Evolutionary conservation across 2,888 invertebrate genomes (phyloP), one percentile per base, ranked within the genome.

Genomic region (Ectemnius lituratus): DNA sequence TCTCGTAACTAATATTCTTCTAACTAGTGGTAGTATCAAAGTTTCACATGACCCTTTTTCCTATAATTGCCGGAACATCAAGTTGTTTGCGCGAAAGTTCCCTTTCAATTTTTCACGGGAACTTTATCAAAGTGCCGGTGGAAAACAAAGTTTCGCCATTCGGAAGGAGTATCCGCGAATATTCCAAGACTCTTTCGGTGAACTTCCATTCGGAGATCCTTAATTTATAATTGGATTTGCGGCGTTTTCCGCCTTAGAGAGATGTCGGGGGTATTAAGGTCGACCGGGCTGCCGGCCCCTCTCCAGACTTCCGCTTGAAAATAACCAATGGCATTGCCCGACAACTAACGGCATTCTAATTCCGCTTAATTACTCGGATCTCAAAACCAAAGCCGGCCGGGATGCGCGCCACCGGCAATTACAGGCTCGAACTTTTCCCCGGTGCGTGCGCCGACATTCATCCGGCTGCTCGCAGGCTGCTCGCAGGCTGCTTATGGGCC

Each of bases 191-290:
- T 72, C 70, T 76, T 69, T 71, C 59, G 23, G 63, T 58, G 37
- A 52, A 71, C 56, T 78, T 73, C 73, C 73, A 73, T 78, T 76
- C 76, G 45, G 67, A 68, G 73, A 74, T 74, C 66, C 72, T 70
- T 76, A 76, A 78, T 76, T 78, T 78, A 78, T 78, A 78, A 78
- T 76, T 76, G 76, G 73, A 76, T 71, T 74, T 69, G 76, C 71
- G 73, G 78, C 76, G 68, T 78, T 78, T 78, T 73, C 76, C 70
- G 68, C 68, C 70, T 74, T 78, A 76, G 63, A 20, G 71, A 66
- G 73, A 73, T 67, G 66, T 70, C 68, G 70, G 64, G 37, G 37
- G 73, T 76, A 76, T 78, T 64, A 70, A 74, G 76, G 73, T 78
- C 70, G 76, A 49, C 62, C 76, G 73, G 68, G 67, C 78, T 37